Evolutionary conservation across 2,113 vertebrate genomes (phyloP), one percentile per base, ranked within the genome.

Genomic region (Leptodactylus fuscus): DNA sequence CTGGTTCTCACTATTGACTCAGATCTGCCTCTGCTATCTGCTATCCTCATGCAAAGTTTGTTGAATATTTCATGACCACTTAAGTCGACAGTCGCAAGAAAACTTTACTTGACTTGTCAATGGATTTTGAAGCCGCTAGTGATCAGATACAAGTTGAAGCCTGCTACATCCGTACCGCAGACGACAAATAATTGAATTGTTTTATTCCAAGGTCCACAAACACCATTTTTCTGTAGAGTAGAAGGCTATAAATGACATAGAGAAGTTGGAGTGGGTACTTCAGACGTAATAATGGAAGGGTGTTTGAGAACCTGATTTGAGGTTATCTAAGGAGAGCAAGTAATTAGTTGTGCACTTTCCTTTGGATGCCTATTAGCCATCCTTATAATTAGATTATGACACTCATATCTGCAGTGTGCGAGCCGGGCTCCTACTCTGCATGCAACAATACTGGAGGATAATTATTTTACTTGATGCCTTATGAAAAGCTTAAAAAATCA

Each of bases 291-390:
- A 36, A 36, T 69, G 16, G 18, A 36, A 69, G 38, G 10, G 32
- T 69, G 18, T 22, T 38, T 6, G 38, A 69, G 32, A 69, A 18
- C 8, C 65, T 38, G 65, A 69, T 69, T 20, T 36, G 65, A 67
- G 34, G 34, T 69, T 69, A 69, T 69, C 34, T 69, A 69, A 69
- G 65, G 65, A 69, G 34, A 69, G 27, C 65, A 10, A 69, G 34
- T 38, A 69, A 69, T 69, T 69, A 69, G 65, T 22, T 20, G 34
- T 22, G 65, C 65, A 36, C 65, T 69, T 69, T 38, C 2, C 34
- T 69, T 69, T 69, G 34, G 65, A 69, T 36, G 65, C 65, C 65
- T 69, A 69, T 69, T 69, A 69, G 65, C 34, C 65, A 18, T 36
- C 1, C 65, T 69, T 5, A 20, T 69, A 69, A 69, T 69, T 69